A percentile compares a stretch with the other conserved stretches of the same genome.
phyloP scores from a whole-genome alignment of 2,113 vertebrate genomes.

The Pelobates fuscus region DNA sequence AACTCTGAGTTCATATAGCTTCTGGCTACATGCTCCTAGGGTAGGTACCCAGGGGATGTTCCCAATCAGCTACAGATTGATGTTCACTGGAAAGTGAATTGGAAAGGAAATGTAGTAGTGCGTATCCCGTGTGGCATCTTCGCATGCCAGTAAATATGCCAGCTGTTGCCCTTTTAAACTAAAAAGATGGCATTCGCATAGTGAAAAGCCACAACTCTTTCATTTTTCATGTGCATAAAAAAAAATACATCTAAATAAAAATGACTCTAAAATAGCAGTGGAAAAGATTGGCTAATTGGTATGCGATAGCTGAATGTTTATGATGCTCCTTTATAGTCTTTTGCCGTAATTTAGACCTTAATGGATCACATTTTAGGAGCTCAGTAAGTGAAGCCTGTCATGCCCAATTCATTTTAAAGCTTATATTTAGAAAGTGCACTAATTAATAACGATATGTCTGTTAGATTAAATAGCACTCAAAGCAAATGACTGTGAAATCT shows the following conservation, averaged over 20 bases:
- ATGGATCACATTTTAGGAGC: slow-evolving; percentile 36
- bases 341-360: slow-evolving; percentile 39
- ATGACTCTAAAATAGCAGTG: not conserved
- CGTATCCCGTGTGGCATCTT: slow-evolving; percentile 4
- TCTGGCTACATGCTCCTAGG: slow-evolving; percentile 8
- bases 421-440: too few relatives aligned
- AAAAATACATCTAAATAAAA: not conserved
- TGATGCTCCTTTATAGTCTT: slow-evolving; percentile 22
- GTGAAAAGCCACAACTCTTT: not conserved
- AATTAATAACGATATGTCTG: too few relatives aligned
- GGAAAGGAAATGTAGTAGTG: not conserved
- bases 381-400: slow-evolving; percentile 24
- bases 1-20: not conserved
- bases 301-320: slow-evolving; percentile 22
- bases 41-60: not conserved
- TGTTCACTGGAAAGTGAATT: not conserved
- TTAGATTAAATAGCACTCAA: too few relatives aligned
- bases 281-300: too few relatives aligned
- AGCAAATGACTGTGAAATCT: too few relatives aligned
- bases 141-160: not conserved
- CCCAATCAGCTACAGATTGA: slow-evolving; percentile 16
- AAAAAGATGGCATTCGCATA: not conserved
- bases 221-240: not conserved
- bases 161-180: not conserved
- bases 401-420: too few relatives aligned